phyloP scores from a whole-genome alignment of 2,888 invertebrate species.

The Thereva unica region DNA sequence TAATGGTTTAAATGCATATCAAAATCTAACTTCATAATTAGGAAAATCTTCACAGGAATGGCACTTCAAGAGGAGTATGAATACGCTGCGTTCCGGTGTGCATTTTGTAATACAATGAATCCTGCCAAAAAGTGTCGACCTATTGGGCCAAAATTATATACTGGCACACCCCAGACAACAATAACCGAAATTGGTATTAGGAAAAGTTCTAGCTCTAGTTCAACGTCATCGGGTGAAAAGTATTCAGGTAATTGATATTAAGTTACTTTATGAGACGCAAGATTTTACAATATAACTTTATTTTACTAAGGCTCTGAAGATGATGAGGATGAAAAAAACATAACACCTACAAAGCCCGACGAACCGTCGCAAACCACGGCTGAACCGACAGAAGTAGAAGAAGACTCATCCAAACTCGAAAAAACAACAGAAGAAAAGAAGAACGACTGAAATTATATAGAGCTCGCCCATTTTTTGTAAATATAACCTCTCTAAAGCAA shows the following conservation, averaged over 20 bases:
- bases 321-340: constrained; percentile 18
- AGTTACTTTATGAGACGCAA: background rate
- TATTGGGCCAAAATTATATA: constrained; percentile 66
- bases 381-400: background rate
- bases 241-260: constrained; percentile 36
- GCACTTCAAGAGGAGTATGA: constrained; percentile 73
- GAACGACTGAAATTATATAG: constrained; percentile 16
- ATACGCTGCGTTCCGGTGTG: constrained; percentile 83
- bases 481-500: too few species aligned
- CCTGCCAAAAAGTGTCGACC: constrained; percentile 87
- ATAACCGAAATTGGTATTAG: constrained; percentile 13
- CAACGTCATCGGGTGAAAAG: constrained; percentile 42
- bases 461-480: too few species aligned
- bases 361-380: background rate
- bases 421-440: constrained; percentile 17
- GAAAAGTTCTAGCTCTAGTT: constrained; percentile 44
- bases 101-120: constrained; percentile 86
- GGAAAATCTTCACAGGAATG: constrained; percentile 62
- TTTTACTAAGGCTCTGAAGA: constrained; percentile 34
- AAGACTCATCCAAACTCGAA: background rate
- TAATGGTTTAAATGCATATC: constrained; percentile 49
- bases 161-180: constrained; percentile 7
- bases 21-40: background rate
- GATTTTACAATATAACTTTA: background rate
- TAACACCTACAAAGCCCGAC: background rate